Base-by-base conservation (phyloP, 2,113 vertebrate genomes). In the cat (Felis catus) region DNA sequence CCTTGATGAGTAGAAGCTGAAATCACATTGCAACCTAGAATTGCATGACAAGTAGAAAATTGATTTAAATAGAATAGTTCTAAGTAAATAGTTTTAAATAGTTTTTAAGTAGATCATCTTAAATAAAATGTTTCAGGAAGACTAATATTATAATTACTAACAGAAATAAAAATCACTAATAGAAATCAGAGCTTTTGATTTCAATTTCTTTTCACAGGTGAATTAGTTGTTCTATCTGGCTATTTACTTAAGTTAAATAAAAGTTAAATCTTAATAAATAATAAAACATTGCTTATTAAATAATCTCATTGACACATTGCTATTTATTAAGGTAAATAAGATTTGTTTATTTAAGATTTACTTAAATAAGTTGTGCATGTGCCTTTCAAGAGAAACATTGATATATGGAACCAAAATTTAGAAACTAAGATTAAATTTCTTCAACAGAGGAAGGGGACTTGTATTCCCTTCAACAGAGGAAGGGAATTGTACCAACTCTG, bases 101-200 rank as follows among this genome's bases (percentile, higher is more conserved):
- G 71, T 55, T 70, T 92, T 98, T 96, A 94, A 97, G 73, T 89
- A 79, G 71, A 68, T 92, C 18, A 89, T 84, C 96, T 93, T 89
- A 95, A 94, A 88, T 21, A 18, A 94, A 96, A 68, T 91, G 18
- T 85, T 97, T 92, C 51, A 65, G 31, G 36, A 83, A 95, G 55
- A 86, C n/a, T 53, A 55, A 27, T 53, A 63, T 39, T 76, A 48
- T 33, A 81, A 81, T 94, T 45, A 31, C 39, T 45, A 92, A 14
- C 55, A 85, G n/a, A 89, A 89, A 93, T 70, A 78, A 21, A 78
- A 84, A 93, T 79, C 78, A 89, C 51, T 61, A 91, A 41, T 61
- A 68, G 36, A 95, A 89, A 81, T 81, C 71, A 93, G 76, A 96
- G 68, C 31, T 94, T 18, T 48, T 82, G 39, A 48, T 94, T 86